phyloP scores from a whole-genome alignment of 2,113 vertebrate species.

The Pao palembangensis region DNA sequence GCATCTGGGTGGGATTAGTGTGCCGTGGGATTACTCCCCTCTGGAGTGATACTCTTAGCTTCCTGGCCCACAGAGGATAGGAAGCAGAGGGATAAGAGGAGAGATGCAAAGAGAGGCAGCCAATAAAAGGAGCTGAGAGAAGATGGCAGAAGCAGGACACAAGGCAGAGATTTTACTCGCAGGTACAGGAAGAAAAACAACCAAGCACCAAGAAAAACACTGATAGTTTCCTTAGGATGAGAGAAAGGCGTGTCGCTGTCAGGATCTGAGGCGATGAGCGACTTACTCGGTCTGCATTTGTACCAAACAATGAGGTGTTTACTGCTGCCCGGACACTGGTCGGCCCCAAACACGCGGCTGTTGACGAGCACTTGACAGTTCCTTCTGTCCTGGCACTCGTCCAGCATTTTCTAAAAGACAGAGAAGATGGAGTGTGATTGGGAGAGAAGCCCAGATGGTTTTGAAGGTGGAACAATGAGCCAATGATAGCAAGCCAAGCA shows the following conservation, averaged over 20 bases:
- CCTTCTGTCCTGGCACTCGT: constrained; percentile 88
- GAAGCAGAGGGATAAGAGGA: constrained; percentile 17
- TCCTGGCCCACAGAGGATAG: constrained; percentile 32
- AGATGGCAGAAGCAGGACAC: not conserved
- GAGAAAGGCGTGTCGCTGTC: constrained; percentile 16
- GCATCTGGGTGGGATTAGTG: constrained; percentile 57
- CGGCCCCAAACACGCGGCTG: constrained; percentile 82
- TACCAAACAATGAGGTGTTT: constrained; percentile 88
- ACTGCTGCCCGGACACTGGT: constrained; percentile 82
- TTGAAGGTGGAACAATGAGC: constrained; percentile 51
- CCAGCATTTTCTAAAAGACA: constrained; percentile 84
- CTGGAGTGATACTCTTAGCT: constrained; percentile 49
- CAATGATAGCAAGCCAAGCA: constrained; percentile 36
- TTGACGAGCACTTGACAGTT: constrained; percentile 87
- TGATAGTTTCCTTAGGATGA: constrained; percentile 1
- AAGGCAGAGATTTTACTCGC: too few relatives aligned
- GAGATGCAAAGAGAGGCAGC: not conserved
- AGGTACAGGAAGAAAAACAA: not conserved
- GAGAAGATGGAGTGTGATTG: constrained; percentile 38
- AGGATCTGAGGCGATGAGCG: constrained; percentile 4
- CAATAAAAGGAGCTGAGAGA: not conserved
- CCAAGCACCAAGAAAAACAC: not conserved
- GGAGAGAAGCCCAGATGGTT: constrained; percentile 35
- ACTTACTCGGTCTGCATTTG: constrained; percentile 92
- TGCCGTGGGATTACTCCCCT: constrained; percentile 36